phyloP scores from a whole-genome alignment of 2,888 invertebrate species.

The Plemyria rubiginata region DNA sequence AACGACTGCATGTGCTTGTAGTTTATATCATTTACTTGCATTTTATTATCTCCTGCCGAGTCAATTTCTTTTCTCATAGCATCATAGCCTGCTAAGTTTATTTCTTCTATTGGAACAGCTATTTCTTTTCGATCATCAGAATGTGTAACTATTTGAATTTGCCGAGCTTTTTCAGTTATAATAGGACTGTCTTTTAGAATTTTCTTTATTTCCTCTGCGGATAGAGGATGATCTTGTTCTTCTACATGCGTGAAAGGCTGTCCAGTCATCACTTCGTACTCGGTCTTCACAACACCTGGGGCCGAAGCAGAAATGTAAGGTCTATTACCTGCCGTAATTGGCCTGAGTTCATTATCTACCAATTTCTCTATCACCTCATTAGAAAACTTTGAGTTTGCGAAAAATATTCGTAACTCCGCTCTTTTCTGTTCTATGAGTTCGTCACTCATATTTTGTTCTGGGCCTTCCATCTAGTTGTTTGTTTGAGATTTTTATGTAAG shows the following conservation, averaged over 20 bases:
- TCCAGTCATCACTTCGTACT: slow-evolving; percentile 77
- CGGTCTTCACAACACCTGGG: slow-evolving; percentile 64
- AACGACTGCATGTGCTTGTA: slow-evolving; percentile 71
- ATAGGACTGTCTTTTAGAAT: slow-evolving; percentile 67
- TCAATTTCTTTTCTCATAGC: slow-evolving; percentile 65
- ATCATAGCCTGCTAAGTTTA: slow-evolving; percentile 58
- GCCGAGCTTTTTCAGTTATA: slow-evolving; percentile 71
- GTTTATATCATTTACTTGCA: slow-evolving; percentile 63
- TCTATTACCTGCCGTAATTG: slow-evolving; percentile 50
- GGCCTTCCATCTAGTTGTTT: slow-evolving; percentile 46
- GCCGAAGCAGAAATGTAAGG: slow-evolving; percentile 72
- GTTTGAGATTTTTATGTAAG: not conserved
- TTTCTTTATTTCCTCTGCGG: slow-evolving; percentile 63
- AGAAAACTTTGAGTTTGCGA: slow-evolving; percentile 65
- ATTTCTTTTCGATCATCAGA: slow-evolving; percentile 52
- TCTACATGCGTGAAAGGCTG: slow-evolving; percentile 74
- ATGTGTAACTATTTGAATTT: slow-evolving; percentile 69
- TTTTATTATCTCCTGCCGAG: slow-evolving; percentile 57
- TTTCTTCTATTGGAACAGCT: slow-evolving; percentile 64
- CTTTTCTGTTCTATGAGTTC: slow-evolving; percentile 64
- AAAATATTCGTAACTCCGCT: slow-evolving; percentile 65
- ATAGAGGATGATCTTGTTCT: slow-evolving; percentile 63
- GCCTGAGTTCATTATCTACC: slow-evolving; percentile 74
- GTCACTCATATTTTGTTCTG: slow-evolving; percentile 47
- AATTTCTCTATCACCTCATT: slow-evolving; percentile 62